Evolutionary conservation across 2,113 vertebrate species (phyloP).

Genomic region (Podarcis muralis): DNA sequence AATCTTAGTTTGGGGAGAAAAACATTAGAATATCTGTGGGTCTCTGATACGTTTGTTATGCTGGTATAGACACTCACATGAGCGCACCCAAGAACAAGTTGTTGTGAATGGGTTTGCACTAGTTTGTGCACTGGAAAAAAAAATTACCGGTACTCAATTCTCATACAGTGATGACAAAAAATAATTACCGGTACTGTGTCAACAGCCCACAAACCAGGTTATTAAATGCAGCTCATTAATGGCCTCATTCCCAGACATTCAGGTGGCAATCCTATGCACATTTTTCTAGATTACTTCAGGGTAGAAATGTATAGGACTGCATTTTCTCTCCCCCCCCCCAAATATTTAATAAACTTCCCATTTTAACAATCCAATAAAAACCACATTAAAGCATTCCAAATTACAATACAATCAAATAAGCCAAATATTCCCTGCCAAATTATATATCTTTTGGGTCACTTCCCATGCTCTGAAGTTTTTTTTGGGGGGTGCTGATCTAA

Average conservation of each 20-base stretch:
- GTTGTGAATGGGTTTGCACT: background rate
- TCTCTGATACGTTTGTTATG: background rate
- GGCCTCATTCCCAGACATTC: background rate
- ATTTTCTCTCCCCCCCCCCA: too few species aligned
- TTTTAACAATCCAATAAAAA: too few species aligned
- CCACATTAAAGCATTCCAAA: too few species aligned
- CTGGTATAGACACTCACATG: background rate
- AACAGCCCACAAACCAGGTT: background rate
- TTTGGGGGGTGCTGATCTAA: too few species aligned
- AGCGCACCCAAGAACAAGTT: background rate
- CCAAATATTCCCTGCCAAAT: too few species aligned
- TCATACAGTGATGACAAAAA: background rate
- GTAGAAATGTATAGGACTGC: too few species aligned
- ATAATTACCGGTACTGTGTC: background rate
- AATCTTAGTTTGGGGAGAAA: background rate
- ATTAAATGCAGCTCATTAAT: background rate
- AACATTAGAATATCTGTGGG: background rate
- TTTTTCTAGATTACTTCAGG: background rate
- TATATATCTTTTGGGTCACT: too few species aligned
- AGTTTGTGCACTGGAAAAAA: background rate
- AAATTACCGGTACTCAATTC: background rate
- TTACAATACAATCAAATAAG: too few species aligned
- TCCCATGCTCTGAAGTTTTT: too few species aligned
- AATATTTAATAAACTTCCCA: too few species aligned
- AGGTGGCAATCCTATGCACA: background rate